Conservation (phyloP, 2,113 vertebrate species). For the Prinia subflava region DNA sequence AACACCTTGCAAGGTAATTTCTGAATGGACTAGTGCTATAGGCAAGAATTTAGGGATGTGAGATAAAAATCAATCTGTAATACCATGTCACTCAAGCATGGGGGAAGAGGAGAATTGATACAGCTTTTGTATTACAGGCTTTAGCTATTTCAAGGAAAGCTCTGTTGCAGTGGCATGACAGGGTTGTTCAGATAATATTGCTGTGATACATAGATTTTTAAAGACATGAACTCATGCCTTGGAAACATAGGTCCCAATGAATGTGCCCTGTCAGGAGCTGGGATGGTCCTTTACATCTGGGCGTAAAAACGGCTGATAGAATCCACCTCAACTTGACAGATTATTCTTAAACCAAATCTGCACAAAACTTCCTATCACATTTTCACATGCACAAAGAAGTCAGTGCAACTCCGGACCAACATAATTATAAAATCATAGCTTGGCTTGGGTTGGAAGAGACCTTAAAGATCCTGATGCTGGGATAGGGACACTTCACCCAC, state of each 20-base stretch:
- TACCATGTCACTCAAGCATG: background rate
- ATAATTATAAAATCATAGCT: background rate
- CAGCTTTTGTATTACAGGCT: background rate
- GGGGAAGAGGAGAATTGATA: background rate
- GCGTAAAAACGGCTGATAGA: background rate
- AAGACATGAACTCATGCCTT: background rate
- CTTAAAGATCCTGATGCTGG: background rate
- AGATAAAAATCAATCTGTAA: background rate
- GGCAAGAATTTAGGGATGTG: background rate
- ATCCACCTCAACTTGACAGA: background rate
- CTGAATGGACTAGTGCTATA: background rate
- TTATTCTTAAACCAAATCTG: background rate
- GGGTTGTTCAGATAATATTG: background rate
- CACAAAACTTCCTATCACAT: background rate
- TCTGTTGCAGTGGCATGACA: background rate
- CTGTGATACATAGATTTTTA: background rate
- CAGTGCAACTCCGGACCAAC: background rate
- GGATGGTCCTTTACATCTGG: background rate
- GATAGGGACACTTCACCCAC: background rate
- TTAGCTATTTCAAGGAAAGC: background rate
- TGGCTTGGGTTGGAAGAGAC: background rate
- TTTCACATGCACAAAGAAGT: background rate
- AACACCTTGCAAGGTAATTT: slow-evolving; percentile 86
- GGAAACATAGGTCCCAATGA: background rate
- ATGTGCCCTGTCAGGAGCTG: background rate